Conservation (phyloP, 2,113 vertebrate genomes). For the Rhagologus leucostigma region DNA sequence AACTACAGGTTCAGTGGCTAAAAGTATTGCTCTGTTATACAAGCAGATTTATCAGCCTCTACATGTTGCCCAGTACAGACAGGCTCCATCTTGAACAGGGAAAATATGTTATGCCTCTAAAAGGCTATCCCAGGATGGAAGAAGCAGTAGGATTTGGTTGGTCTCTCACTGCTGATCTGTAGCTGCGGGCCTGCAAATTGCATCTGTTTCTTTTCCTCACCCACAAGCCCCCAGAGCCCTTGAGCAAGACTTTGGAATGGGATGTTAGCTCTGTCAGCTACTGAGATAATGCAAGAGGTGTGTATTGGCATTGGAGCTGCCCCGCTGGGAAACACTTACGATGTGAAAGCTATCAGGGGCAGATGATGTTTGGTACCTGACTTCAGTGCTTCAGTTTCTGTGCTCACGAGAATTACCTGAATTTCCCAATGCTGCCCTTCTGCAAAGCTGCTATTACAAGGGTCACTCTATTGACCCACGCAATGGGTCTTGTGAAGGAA, state of each 20-base stretch:
- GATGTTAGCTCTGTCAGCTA: neutral
- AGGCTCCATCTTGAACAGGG: neutral
- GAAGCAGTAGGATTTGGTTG: neutral
- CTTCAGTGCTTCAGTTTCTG: neutral
- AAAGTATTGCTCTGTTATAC: neutral
- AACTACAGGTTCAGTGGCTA: neutral
- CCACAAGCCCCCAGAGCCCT: neutral
- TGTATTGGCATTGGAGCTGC: neutral
- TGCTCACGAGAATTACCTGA: neutral
- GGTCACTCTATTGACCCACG: rapidly evolving
- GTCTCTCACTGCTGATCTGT: neutral
- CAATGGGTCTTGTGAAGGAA: neutral
- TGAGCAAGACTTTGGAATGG: neutral
- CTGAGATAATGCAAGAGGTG: neutral
- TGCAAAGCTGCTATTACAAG: neutral
- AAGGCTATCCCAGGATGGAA: rapidly evolving
- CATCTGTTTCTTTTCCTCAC: neutral
- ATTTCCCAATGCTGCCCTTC: neutral
- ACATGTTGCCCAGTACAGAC: neutral
- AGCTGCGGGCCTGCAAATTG: rapidly evolving
- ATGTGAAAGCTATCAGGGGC: neutral
- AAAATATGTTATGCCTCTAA: neutral
- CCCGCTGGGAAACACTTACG: neutral
- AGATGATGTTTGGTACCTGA: neutral
- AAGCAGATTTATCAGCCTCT: neutral